Evolutionary conservation across 2,113 vertebrate genomes (phyloP), one percentile per base, ranked within the genome.

Genomic region (Camelus dromedarius): DNA sequence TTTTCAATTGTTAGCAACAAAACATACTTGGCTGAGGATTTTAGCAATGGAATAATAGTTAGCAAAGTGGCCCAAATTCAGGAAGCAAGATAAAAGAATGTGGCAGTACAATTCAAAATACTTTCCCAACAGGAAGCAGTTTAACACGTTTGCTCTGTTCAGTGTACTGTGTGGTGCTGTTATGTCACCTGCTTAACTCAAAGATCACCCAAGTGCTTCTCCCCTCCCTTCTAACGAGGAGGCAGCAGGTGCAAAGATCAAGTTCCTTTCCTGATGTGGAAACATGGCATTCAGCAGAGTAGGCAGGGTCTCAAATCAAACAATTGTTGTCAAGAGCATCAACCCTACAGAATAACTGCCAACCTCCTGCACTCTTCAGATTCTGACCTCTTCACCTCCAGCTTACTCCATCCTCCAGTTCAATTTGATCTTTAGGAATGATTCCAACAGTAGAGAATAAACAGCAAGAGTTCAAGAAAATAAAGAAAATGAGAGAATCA

Each of bases 191-290:
- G 67, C 92, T 95, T 88, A 80, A 91, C 20, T 79, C 79, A 83
- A 76, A 64, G 93, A 69, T 73, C n/a, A 5, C 72, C 26, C 83
- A 93, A 20, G 0, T 8, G 48, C 58, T 92, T 93, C 50, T 56
- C 56, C 70, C 76, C 26, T 95, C 50, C 83, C 66, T 32, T 91
- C 91, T 91, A 84, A 96, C 8, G n/a, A 92, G 85, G 73, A 98
- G 75, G 80, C 93, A 97, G 95, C 97, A 98, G 97, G 94, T 95
- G 79, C 92, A 97, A 91, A 97, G 76, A 82, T 93, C 24, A 69
- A 79, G 56, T 75, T 93, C 56, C 80, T 96, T 87, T 91, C 96
- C 64, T 94, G 79, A 97, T 5, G 20, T 89, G 76, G 87, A 89
- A 97, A 96, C 81, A n/a, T 89, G 91, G 89, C 95, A 98, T 92